Base-by-base conservation (phyloP, 2,113 vertebrate species). In the Poeciliopsis turrubarensis region DNA sequence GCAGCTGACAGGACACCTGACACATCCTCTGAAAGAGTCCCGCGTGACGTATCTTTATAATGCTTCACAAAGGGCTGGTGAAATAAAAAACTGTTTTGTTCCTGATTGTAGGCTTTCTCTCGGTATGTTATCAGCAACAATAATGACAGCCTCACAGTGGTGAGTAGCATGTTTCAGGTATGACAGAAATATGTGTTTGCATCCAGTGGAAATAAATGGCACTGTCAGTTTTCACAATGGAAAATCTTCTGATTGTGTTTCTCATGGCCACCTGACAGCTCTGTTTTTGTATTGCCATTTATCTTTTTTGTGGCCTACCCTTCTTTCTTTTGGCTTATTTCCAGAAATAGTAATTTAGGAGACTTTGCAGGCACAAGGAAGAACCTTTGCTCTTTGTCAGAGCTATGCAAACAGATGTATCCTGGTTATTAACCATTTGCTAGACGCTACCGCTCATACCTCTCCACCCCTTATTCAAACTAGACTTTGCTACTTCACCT, bases 331-430 rank as follows among this genome's bases (percentile, higher is more conserved):
- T 41, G 30, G 37, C 27, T 47, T 31, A 32, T 73, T 30, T 72
- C 78, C 39, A n/a, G 32, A 73, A 17, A 54, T 64, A 41, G n/a
- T 73, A 22, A 73, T 64, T 79, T 68, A 31, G 69, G 72, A 65
- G 64, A 82, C 47, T 77, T 77, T 65, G 11, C 34, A 71, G 72
- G 57, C 71, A 76, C 72, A 67, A 74, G 61, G 72, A 65, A 71
- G 60, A 69, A 91, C 78, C 86, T 89, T 87, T 91, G 86, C 88
- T 87, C 83, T 70, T 60, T 65, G 51, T 26, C 57, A 78, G 82
- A 75, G 60, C 85, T 92, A 84, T 89, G 85, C 90, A 94, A 94
- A 94, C 88, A 94, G 60, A 80, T 82, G 80, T 64, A 92, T 92
- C 92, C 93, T 92, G 92, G 79, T 93, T 82, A 81, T 81, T 82